These are phyloP conservation scores for Drosophila ezoana DNA, from an alignment of 2,888 invertebrate genomes.

Conservation along the genomic window DNA sequence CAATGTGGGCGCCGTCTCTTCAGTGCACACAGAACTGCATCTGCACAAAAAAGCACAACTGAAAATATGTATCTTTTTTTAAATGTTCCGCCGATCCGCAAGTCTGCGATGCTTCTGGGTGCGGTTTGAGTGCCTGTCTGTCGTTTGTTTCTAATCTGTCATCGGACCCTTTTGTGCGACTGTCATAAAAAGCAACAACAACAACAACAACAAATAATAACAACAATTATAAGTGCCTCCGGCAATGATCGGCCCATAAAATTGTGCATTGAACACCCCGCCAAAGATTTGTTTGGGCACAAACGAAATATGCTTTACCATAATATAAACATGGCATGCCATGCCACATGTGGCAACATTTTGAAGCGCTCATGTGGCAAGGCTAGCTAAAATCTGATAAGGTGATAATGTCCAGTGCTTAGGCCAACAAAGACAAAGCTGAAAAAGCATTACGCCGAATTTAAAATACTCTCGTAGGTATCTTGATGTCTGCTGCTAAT, in stretches of 20 bases:
- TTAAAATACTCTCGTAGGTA: too few relatives aligned
- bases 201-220: conserved; percentile 9
- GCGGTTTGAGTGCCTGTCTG: conserved; percentile 17
- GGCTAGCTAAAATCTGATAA: background rate
- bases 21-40: conserved; percentile 22
- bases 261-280: conserved; percentile 19
- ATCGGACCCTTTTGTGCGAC: conserved; percentile 64
- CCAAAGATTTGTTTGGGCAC: conserved; percentile 5
- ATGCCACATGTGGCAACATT: conserved; percentile 23
- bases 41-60: conserved; percentile 30
- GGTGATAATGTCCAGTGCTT: conserved; percentile 5
- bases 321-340: conserved; percentile 22
- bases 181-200: conserved; percentile 43
- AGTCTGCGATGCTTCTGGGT: conserved; percentile 40
- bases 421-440: too few relatives aligned
- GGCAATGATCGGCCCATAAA: conserved; percentile 20
- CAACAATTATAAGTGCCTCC: conserved; percentile 8
- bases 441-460: too few relatives aligned
- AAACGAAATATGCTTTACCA: conserved; percentile 9
- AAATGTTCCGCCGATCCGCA: conserved; percentile 44
- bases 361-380: conserved; percentile 5
- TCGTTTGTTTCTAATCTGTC: conserved; percentile 68
- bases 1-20: conserved; percentile 74
- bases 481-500: too few relatives aligned
- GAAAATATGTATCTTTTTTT: conserved; percentile 14